Conservation (phyloP, 1,140 invertebrate genomes). For the Drosophila persimilis region DNA sequence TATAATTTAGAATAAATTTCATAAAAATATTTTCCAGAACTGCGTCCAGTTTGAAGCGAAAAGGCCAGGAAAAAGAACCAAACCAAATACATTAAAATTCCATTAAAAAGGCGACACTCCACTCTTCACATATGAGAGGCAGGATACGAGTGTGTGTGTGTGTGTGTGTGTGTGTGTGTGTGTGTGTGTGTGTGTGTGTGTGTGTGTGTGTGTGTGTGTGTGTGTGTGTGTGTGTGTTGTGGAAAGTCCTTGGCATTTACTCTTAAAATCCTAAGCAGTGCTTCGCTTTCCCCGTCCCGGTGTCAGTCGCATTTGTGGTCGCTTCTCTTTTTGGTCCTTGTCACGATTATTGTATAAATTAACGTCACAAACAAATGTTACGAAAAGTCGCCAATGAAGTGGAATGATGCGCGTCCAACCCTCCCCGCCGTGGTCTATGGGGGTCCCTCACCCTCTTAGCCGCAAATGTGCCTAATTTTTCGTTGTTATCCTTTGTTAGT, state of each 20-base stretch:
- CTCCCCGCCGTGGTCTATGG: slow-evolving; percentile 7
- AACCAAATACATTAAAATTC: slow-evolving; percentile 77
- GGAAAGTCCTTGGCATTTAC: background rate
- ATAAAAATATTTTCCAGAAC: slow-evolving; percentile 19
- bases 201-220: no score
- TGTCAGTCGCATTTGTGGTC: slow-evolving; percentile 52
- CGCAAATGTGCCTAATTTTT: slow-evolving; percentile 81
- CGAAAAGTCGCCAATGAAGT: slow-evolving; percentile 82
- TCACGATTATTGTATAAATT: slow-evolving; percentile 83
- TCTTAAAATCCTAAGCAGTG: slow-evolving; percentile 6
- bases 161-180: no score
- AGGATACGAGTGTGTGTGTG: background rate
- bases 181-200: no score
- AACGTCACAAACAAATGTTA: slow-evolving; percentile 83
- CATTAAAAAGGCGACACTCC: slow-evolving; percentile 62
- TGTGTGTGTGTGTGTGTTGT: no score
- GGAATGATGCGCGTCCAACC: slow-evolving; percentile 66
- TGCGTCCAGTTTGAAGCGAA: slow-evolving; percentile 22
- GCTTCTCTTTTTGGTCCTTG: slow-evolving; percentile 41
- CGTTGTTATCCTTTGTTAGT: slow-evolving; percentile 77
- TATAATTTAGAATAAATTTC: slow-evolving; percentile 77
- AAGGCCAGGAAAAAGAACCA: slow-evolving; percentile 9
- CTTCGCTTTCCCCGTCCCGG: slow-evolving; percentile 6
- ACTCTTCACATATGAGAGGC: slow-evolving; percentile 8
- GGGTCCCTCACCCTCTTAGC: slow-evolving; percentile 26